Percentiles rank a stretch among this genome's conserved stretches.
Evolutionary conservation across 1,140 invertebrate genomes (phyloP).

Genomic region (Drosophila littoralis): DNA sequence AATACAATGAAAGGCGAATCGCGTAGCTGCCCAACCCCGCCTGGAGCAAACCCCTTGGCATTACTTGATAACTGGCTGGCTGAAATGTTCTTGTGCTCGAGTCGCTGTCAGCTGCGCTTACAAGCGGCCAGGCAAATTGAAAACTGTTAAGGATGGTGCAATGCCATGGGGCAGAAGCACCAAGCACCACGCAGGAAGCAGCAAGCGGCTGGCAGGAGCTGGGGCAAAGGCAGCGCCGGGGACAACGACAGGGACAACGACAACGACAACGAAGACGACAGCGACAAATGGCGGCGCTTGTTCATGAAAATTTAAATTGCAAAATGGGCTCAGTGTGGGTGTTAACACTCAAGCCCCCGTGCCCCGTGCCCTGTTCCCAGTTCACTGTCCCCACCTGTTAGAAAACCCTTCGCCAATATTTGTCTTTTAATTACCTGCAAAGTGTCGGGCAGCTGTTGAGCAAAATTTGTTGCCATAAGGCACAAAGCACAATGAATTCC

Average conservation of each 20-base stretch:
- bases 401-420: constrained; percentile 65
- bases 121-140: constrained; percentile 74
- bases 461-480: constrained; percentile 57
- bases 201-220: constrained; percentile 20
- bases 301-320: constrained; percentile 82
- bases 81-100: constrained; percentile 36
- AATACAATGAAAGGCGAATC: constrained; percentile 74
- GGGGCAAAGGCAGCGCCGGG: constrained; percentile 10
- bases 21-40: constrained; percentile 16
- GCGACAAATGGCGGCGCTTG: constrained; percentile 76
- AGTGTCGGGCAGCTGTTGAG: constrained; percentile 60
- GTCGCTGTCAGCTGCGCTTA: constrained; percentile 76
- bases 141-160: constrained; percentile 61
- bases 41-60: constrained; percentile 28
- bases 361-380: neutral
- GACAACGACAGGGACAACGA: constrained; percentile 33
- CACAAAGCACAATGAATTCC: constrained; percentile 16
- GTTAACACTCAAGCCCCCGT: constrained; percentile 29
- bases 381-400: neutral
- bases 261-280: constrained; percentile 47
- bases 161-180: neutral
- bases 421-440: constrained; percentile 79
- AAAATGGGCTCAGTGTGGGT: constrained; percentile 71
- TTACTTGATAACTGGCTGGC: constrained; percentile 37
- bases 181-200: constrained; percentile 9